Percentiles rank a stretch among this genome's conserved stretches.
Conservation (phyloP, 2,888 invertebrate species). For the Allophyes oxyacanthae region DNA sequence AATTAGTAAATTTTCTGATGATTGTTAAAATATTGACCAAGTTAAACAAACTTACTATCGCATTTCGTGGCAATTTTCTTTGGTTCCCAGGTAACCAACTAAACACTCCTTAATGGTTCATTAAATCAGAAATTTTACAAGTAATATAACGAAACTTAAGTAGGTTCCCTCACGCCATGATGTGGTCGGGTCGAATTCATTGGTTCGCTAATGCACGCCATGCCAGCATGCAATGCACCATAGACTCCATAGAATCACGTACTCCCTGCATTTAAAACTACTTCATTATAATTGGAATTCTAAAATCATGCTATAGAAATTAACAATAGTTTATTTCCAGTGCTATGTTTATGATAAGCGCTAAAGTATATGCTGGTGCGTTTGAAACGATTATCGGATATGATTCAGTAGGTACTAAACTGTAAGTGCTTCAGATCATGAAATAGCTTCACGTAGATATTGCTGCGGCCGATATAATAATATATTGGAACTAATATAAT, state of each 20-base stretch:
- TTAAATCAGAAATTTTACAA: constrained; percentile 60
- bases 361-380: not conserved
- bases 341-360: not conserved
- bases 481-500: not conserved
- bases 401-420: not conserved
- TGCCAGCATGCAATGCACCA: constrained; percentile 41
- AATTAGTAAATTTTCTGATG: not conserved
- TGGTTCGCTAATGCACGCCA: constrained; percentile 40
- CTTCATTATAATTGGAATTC: not conserved
- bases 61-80: constrained; percentile 16
- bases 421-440: constrained; percentile 6
- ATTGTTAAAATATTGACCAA: constrained; percentile 7
- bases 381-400: not conserved
- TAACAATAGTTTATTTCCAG: constrained; percentile 7
- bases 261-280: constrained; percentile 31
- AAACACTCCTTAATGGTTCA: constrained; percentile 49
- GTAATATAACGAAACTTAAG: constrained; percentile 48
- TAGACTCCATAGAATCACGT: constrained; percentile 4
- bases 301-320: constrained; percentile 7
- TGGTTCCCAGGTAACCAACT: constrained; percentile 38
- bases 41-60: constrained; percentile 10
- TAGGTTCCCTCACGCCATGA: constrained; percentile 49
- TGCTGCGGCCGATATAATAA: not conserved
- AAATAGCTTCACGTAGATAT: not conserved
- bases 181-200: constrained; percentile 31